These are phyloP conservation scores for Malurus splendens DNA, from an alignment of 2,797 vertebrate species.

Conservation along the genomic window DNA sequence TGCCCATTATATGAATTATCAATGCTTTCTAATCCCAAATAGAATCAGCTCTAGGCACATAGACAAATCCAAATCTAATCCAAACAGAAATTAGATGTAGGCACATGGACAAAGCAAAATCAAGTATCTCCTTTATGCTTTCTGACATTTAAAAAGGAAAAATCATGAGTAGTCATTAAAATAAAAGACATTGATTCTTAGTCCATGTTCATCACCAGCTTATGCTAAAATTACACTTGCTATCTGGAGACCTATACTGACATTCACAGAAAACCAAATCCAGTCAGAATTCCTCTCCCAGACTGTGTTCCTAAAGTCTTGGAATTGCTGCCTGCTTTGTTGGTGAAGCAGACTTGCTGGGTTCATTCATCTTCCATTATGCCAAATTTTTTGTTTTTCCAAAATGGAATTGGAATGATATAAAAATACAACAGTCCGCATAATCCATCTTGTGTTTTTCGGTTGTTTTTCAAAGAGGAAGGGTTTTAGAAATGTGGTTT, in stretches of 20 bases:
- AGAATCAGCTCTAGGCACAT: neutral
- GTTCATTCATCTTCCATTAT: neutral
- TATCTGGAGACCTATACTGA: neutral
- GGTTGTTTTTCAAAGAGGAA: neutral
- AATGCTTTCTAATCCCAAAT: neutral
- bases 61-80: neutral
- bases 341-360: conserved; percentile 1
- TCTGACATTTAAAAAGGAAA: neutral
- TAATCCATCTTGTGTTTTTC: neutral
- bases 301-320: neutral
- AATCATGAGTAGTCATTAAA: neutral
- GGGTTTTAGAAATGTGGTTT: neutral
- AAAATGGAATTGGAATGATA: neutral
- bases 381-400: conserved; percentile 6
- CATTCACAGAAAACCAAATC: neutral
- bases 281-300: neutral
- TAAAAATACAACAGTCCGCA: neutral
- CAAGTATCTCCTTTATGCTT: neutral
- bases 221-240: neutral
- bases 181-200: neutral
- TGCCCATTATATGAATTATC: neutral
- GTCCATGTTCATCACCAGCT: neutral
- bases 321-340: neutral
- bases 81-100: neutral
- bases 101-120: neutral